Evolutionary conservation across 2,888 invertebrate genomes (phyloP).

Genomic region (Drosophila pullipes): DNA sequence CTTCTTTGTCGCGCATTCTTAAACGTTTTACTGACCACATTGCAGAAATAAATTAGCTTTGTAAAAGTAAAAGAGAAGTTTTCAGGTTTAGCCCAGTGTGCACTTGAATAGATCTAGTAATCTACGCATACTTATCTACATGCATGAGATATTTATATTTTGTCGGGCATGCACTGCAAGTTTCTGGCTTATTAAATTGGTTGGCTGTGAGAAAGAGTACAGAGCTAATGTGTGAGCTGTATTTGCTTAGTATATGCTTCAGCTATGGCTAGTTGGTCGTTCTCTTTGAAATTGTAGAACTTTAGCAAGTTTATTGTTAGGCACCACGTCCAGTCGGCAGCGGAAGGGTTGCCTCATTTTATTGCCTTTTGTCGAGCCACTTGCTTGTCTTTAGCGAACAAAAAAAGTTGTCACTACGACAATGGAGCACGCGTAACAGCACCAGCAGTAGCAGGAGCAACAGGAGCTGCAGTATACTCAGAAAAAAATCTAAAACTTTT

Average conservation of each 20-base stretch:
- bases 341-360: constrained; percentile 25
- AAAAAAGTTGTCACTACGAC: constrained; percentile 24
- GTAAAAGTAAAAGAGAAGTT: not conserved
- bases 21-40: not conserved
- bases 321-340: constrained; percentile 12
- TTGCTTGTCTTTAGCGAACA: constrained; percentile 38
- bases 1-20: not conserved
- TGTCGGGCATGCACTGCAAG: constrained; percentile 28
- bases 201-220: not conserved
- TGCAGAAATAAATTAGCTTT: not conserved
- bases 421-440: constrained; percentile 47
- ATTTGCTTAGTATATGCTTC: constrained; percentile 1
- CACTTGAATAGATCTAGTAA: not conserved
- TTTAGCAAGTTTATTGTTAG: constrained; percentile 25
- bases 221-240: not conserved
- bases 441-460: constrained; percentile 13
- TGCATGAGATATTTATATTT: constrained; percentile 13
- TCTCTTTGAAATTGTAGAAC: constrained; percentile 19
- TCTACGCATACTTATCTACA: constrained; percentile 2
- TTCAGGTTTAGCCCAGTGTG: not conserved
- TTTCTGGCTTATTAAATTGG: constrained; percentile 17
- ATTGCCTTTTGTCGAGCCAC: constrained; percentile 28
- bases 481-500: not conserved
- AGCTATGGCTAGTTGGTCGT: constrained; percentile 12
- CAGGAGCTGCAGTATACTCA: constrained; percentile 14